phyloP scores from a whole-genome alignment of 2,888 invertebrate genomes.

The Cataglyphis altisquamis region DNA sequence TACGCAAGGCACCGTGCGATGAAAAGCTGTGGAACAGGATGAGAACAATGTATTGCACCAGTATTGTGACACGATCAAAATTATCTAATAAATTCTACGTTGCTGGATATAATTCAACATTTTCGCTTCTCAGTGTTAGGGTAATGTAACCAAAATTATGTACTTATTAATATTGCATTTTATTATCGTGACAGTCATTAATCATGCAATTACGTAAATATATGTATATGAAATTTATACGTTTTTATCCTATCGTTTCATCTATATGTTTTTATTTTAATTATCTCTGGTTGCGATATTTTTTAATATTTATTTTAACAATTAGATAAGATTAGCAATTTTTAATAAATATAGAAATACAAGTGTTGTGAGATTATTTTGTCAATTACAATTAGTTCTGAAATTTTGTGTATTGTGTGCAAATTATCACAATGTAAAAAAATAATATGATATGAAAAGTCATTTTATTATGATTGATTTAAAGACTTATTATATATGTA shows the following conservation, averaged over 20 bases:
- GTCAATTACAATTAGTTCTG: neutral
- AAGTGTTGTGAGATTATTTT: neutral
- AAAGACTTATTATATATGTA: neutral
- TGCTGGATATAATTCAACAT: constrained; percentile 54
- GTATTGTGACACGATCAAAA: constrained; percentile 57
- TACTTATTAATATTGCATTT: constrained; percentile 1
- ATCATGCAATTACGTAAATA: constrained; percentile 5
- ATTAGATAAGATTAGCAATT: neutral
- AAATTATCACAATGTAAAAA: neutral
- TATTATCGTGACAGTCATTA: neutral
- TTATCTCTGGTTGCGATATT: constrained; percentile 2
- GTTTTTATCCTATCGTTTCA: neutral
- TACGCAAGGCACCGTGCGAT: constrained; percentile 59
- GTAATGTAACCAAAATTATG: constrained; percentile 64
- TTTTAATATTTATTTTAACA: neutral
- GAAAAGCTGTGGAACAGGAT: constrained; percentile 64
- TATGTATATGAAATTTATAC: neutral
- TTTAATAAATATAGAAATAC: neutral
- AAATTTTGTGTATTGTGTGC: neutral
- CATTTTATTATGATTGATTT: constrained; percentile 23
- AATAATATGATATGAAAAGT: neutral
- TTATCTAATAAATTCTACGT: constrained; percentile 66
- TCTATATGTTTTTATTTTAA: neutral
- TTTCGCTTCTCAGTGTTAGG: constrained; percentile 67
- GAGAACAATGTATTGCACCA: constrained; percentile 54